phyloP scores from a whole-genome alignment of 2,113 vertebrate genomes.

The Gymnorhina tibicen region DNA sequence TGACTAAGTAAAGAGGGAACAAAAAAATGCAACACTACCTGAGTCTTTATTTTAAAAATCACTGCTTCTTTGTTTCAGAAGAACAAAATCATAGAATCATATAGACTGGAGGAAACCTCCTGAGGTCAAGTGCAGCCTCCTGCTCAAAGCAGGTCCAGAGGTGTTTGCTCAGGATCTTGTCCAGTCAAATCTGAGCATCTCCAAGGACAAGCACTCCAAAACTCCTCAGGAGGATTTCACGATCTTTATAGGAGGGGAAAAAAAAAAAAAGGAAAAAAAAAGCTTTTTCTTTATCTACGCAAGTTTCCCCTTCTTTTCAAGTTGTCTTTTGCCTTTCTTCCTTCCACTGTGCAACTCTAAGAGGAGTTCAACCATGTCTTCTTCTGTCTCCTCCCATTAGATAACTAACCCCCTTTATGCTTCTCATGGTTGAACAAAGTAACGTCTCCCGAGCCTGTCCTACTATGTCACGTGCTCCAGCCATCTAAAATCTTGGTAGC shows the following conservation, averaged over 20 bases:
- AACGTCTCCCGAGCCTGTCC: background rate
- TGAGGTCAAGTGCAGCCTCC: background rate
- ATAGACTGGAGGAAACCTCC: fast-evolving
- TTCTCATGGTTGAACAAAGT: background rate
- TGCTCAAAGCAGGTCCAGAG: background rate
- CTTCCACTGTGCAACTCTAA: background rate
- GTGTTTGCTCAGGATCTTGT: background rate
- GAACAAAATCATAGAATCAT: background rate
- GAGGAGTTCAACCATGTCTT: background rate
- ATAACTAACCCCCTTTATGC: fast-evolving
- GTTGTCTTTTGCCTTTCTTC: background rate
- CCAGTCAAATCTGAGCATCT: background rate
- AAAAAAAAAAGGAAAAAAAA: background rate
- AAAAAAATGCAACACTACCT: background rate
- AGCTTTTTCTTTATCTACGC: background rate
- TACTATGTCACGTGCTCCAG: fast-evolving
- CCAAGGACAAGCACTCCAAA: background rate
- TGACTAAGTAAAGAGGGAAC: background rate
- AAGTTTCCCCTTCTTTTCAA: background rate
- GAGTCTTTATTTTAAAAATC: background rate
- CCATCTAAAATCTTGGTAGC: background rate
- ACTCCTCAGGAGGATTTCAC: background rate
- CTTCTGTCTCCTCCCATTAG: background rate
- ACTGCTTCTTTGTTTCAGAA: background rate
- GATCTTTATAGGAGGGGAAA: background rate